Conservation (phyloP, 2,113 vertebrate genomes). For the Phalacrocorax aristotelis region DNA sequence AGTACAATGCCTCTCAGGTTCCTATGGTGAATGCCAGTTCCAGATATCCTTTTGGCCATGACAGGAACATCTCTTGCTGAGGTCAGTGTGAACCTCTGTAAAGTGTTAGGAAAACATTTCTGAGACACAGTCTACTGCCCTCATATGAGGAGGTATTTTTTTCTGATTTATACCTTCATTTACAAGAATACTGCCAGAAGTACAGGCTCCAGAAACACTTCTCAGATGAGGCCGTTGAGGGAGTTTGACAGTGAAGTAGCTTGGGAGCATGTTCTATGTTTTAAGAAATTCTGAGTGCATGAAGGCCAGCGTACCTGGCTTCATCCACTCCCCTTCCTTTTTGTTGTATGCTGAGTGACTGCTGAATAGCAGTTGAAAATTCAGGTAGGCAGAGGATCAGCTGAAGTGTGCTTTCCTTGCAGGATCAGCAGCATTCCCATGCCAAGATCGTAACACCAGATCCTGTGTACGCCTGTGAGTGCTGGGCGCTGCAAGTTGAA, state of each 20-base stretch:
- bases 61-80: not conserved
- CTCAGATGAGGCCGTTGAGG: not conserved
- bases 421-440: not conserved
- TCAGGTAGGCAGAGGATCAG: not conserved
- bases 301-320: not conserved
- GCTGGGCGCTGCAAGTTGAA: not conserved
- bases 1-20: not conserved
- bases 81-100: not conserved
- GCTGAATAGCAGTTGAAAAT: not conserved
- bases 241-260: not conserved
- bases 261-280: not conserved
- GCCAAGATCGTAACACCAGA: accelerated
- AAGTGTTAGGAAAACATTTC: not conserved
- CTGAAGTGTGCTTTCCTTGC: not conserved
- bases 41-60: not conserved
- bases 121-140: not conserved
- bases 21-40: not conserved
- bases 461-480: not conserved
- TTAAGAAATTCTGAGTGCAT: not conserved
- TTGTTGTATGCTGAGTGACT: not conserved
- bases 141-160: not conserved
- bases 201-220: not conserved
- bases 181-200: not conserved
- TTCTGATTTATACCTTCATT: not conserved
- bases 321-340: not conserved